Evolutionary conservation across 2,888 invertebrate species (phyloP).

Genomic region (Ophion costatus): DNA sequence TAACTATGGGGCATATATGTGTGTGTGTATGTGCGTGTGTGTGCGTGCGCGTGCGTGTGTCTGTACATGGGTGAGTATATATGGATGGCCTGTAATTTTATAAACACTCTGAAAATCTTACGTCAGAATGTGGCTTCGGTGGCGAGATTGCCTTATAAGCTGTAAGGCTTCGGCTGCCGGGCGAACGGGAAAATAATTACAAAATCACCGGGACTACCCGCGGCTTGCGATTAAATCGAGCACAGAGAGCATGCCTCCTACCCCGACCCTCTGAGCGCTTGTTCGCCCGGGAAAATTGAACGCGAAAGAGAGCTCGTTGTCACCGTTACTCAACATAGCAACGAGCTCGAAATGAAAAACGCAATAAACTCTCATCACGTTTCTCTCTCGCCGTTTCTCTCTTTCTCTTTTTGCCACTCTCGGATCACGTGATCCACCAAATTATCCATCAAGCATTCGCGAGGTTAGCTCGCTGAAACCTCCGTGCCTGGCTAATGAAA

Average conservation of each 20-base stretch:
- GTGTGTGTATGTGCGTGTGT: neutral
- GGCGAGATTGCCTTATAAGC: constrained; percentile 78
- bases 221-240: constrained; percentile 64
- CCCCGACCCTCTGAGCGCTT: constrained; percentile 23
- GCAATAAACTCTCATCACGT: constrained; percentile 44
- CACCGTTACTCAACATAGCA: constrained; percentile 31
- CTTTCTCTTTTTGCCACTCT: constrained; percentile 17
- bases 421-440: constrained; percentile 29
- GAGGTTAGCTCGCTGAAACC: constrained; percentile 45
- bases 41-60: no score
- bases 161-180: constrained; percentile 78
- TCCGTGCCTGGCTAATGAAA: neutral
- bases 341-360: constrained; percentile 55
- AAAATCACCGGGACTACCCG: constrained; percentile 74
- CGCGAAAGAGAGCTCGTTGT: constrained; percentile 14
- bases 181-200: constrained; percentile 79
- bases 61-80: neutral
- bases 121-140: constrained; percentile 77
- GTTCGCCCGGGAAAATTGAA: constrained; percentile 36
- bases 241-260: constrained; percentile 13
- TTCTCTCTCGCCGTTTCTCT: neutral
- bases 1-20: neutral
- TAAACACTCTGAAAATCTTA: constrained; percentile 83
- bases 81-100: constrained; percentile 81
- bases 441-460: constrained; percentile 49